Percentiles rank a stretch among this genome's conserved stretches.
Evolutionary conservation across 1,140 invertebrate genomes (phyloP).

Genomic region (Chionoecetes opilio): DNA sequence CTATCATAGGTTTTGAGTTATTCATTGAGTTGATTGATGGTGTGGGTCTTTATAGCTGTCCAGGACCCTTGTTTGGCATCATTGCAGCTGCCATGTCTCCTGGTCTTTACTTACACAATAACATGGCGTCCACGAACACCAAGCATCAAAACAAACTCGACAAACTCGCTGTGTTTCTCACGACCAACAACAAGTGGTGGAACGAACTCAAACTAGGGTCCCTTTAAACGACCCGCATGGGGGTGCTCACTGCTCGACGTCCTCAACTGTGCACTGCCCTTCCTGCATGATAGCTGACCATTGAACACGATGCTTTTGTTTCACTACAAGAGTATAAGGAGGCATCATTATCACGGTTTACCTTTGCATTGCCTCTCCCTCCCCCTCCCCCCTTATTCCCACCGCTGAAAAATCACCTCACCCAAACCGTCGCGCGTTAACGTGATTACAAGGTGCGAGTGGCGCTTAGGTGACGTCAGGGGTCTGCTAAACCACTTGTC

Average conservation of each 20-base stretch:
- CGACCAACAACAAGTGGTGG: slow-evolving; percentile 25
- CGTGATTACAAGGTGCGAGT: background rate
- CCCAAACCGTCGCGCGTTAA: background rate
- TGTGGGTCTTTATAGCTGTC: too few species aligned
- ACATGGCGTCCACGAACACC: background rate
- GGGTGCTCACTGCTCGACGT: background rate
- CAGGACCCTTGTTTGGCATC: background rate
- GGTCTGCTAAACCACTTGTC: background rate
- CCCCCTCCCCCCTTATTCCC: background rate
- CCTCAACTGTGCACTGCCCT: background rate
- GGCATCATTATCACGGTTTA: background rate
- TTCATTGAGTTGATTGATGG: too few species aligned
- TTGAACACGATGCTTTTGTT: too few species aligned
- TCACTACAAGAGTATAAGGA: background rate
- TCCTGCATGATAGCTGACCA: too few species aligned
- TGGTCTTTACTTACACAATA: background rate
- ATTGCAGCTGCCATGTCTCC: background rate
- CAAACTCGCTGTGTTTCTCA: background rate
- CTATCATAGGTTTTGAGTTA: too few species aligned
- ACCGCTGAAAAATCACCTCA: background rate
- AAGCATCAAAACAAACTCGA: background rate
- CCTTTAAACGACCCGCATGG: slow-evolving; percentile 4
- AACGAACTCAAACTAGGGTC: background rate
- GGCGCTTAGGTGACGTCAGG: background rate
- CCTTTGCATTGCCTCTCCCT: background rate